Conservation (phyloP, 1,140 invertebrate genomes). For the Diuraphis noxia region DNA sequence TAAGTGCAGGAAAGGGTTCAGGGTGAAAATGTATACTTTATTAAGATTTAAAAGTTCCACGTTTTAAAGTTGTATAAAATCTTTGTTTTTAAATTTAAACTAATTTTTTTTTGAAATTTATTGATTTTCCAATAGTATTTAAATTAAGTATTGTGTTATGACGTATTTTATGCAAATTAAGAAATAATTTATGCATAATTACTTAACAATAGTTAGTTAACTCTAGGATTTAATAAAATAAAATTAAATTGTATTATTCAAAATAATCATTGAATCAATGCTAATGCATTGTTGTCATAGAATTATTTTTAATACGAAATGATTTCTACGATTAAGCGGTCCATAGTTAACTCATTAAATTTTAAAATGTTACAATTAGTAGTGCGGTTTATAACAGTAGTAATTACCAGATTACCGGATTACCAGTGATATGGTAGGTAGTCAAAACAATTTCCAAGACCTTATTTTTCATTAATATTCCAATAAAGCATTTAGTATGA, state of each 20-base stretch:
- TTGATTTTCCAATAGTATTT: not conserved
- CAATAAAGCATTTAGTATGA: not conserved
- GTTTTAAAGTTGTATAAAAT: not conserved
- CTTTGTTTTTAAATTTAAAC: not conserved
- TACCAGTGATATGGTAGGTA: not conserved
- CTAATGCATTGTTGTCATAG: not conserved
- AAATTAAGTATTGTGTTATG: not conserved
- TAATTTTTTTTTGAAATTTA: not conserved
- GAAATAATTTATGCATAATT: not conserved
- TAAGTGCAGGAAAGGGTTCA: not conserved
- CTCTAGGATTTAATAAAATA: not conserved
- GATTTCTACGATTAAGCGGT: not conserved
- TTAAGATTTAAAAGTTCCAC: constrained; percentile 2
- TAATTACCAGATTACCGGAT: not conserved
- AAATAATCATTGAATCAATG: not conserved
- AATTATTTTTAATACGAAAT: not conserved
- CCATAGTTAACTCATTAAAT: not conserved
- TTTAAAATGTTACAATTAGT: not conserved
- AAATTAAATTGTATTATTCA: not conserved
- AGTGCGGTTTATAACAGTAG: too few relatives aligned
- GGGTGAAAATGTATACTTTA: not conserved
- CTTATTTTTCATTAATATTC: not conserved
- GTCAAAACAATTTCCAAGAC: not conserved
- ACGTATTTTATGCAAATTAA: not conserved
- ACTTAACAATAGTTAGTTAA: not conserved